Percentiles rank a stretch among this genome's conserved stretches.
phyloP scores from a whole-genome alignment of 2,797 vertebrate genomes.

The Hafferia zeledoni region DNA sequence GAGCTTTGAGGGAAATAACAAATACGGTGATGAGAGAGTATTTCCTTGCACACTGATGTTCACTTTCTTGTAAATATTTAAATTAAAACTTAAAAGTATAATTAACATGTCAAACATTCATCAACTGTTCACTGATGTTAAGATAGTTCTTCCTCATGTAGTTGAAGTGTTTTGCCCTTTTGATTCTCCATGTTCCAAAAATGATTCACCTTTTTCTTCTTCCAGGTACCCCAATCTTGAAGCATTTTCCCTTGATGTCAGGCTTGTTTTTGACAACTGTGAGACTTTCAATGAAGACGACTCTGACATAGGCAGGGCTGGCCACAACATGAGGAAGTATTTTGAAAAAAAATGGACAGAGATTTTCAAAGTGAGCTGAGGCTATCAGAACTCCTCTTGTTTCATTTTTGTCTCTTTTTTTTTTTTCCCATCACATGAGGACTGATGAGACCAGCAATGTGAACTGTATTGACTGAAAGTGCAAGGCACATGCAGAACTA shows the following conservation, averaged over 20 bases:
- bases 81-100: neutral
- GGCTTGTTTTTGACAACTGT: constrained; percentile 99
- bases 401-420: no score
- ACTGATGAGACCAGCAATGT: constrained; percentile 84
- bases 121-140: neutral
- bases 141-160: neutral
- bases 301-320: constrained; percentile 97
- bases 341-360: constrained; percentile 99
- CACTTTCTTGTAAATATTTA: neutral
- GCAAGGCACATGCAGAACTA: constrained; percentile 75
- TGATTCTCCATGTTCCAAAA: neutral
- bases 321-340: constrained; percentile 98
- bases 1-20: neutral
- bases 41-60: neutral
- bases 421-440: constrained; percentile 62
- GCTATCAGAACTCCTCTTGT: constrained; percentile 41
- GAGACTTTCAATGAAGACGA: constrained; percentile 99
- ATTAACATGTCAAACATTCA: neutral
- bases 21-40: neutral
- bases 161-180: neutral
- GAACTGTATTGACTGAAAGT: constrained; percentile 78
- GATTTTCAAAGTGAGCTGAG: constrained; percentile 96
- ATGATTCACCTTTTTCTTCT: constrained; percentile 41
- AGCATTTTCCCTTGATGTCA: constrained; percentile 96
- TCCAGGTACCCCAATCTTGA: constrained; percentile 94